Percentiles rank a stretch among this genome's conserved stretches.
Evolutionary conservation across 92 coral and sea anemone genomes (phyloP).

Genomic region (Bergia sp.): DNA sequence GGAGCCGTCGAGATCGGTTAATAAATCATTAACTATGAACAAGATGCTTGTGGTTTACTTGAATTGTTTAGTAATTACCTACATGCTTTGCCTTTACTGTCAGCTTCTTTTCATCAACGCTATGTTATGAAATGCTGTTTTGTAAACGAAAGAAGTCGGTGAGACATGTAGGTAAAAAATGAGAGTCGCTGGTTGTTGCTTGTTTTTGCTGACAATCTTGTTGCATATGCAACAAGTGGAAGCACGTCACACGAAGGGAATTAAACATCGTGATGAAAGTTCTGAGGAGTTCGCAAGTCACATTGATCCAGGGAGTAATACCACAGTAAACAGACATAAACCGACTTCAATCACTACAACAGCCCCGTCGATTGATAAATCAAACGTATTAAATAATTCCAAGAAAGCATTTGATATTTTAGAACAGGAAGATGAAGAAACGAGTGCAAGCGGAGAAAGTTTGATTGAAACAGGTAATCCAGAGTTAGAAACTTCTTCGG

Average conservation of each 20-base stretch:
- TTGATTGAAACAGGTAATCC: constrained; percentile 1
- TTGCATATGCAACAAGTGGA: background rate
- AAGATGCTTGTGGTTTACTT: constrained; percentile 28
- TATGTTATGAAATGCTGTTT: background rate
- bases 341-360: background rate
- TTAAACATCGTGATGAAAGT: background rate
- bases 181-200: constrained; percentile 18
- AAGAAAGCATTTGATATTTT: background rate
- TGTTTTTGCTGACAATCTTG: constrained; percentile 17
- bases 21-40: constrained; percentile 24
- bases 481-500: constrained; percentile 3
- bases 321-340: background rate
- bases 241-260: background rate
- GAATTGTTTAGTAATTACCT: constrained; percentile 39
- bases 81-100: constrained; percentile 18
- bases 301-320: background rate
- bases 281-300: background rate
- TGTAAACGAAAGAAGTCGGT: constrained; percentile 24
- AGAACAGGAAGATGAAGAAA: background rate
- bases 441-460: constrained; percentile 17
- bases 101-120: background rate
- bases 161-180: constrained; percentile 41
- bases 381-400: background rate
- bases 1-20: background rate
- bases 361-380: background rate